A percentile compares a stretch with the other conserved stretches of the same genome.
Evolutionary conservation across 2,888 invertebrate genomes (phyloP).

Genomic region (Rhabditoides inermis): DNA sequence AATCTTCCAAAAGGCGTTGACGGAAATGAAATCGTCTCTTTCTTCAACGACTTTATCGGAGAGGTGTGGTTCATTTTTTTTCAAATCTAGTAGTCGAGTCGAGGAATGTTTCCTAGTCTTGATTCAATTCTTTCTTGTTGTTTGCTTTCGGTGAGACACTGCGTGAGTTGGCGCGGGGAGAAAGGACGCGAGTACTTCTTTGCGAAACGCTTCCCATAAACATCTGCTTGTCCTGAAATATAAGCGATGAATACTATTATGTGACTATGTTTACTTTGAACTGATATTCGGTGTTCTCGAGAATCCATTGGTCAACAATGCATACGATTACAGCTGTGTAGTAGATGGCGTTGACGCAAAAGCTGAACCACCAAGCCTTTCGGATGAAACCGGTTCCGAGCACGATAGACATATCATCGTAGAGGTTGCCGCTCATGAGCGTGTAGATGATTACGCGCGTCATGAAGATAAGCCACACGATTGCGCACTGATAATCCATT

Average conservation of each 20-base stretch:
- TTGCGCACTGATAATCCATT: conserved; percentile 23
- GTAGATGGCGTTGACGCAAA: conserved; percentile 31
- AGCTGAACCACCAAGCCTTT: conserved; percentile 27
- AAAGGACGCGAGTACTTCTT: neutral
- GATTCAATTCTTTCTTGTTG: neutral
- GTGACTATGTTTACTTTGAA: conserved; percentile 13
- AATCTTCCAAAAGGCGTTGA: conserved; percentile 61
- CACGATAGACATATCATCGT: neutral
- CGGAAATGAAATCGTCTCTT: conserved; percentile 77
- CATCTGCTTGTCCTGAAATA: too few relatives aligned
- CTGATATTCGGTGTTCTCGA: conserved; percentile 18
- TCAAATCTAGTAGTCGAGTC: neutral
- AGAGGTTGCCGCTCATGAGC: neutral
- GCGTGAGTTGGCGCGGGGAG: neutral
- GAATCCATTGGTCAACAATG: conserved; percentile 24
- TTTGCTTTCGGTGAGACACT: neutral
- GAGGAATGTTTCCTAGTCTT: too few relatives aligned
- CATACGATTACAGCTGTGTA: conserved; percentile 21
- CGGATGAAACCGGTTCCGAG: conserved; percentile 2
- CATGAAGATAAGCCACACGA: conserved; percentile 30
- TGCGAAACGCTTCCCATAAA: too few relatives aligned
- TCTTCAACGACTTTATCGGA: conserved; percentile 62
- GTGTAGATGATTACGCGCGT: conserved; percentile 5
- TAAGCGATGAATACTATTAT: too few relatives aligned
- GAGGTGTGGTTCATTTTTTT: conserved; percentile 35